phyloP scores from a whole-genome alignment of 2,888 invertebrate species.

The Rotaria sp. region DNA sequence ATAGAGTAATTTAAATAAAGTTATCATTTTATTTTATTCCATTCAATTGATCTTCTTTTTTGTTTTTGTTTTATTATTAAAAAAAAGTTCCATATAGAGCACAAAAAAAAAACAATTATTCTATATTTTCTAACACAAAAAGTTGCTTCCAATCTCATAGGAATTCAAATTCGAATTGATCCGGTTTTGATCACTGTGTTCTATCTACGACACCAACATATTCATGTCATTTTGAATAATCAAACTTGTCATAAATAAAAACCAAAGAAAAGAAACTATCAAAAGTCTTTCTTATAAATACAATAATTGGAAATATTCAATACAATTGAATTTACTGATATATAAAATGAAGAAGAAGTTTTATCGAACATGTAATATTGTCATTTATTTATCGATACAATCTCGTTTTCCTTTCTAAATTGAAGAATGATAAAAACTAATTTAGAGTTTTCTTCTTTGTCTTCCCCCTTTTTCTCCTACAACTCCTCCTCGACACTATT shows the following conservation, averaged over 20 bases:
- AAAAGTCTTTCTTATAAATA: neutral
- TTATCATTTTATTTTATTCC: too few relatives aligned
- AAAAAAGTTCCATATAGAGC: too few relatives aligned
- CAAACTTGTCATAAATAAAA: neutral
- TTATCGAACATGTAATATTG: neutral
- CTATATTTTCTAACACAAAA: neutral
- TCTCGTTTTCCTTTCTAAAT: neutral
- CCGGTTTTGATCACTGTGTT: neutral
- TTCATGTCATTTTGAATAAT: constrained; percentile 1
- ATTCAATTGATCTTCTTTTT: too few relatives aligned
- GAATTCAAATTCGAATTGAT: neutral
- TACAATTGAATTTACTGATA: neutral
- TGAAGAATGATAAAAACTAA: neutral
- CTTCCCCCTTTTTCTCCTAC: neutral
- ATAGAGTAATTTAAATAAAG: too few relatives aligned
- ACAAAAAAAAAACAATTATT: too few relatives aligned
- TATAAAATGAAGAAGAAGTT: neutral
- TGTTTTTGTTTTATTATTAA: too few relatives aligned
- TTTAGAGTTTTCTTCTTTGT: neutral
- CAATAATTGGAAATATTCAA: neutral
- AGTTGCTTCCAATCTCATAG: neutral
- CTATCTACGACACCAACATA: neutral
- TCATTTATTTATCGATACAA: neutral
- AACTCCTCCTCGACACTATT: neutral
- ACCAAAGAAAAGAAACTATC: neutral